Conservation (phyloP, 2,797 vertebrate species). For the Anolis apletophallus region DNA sequence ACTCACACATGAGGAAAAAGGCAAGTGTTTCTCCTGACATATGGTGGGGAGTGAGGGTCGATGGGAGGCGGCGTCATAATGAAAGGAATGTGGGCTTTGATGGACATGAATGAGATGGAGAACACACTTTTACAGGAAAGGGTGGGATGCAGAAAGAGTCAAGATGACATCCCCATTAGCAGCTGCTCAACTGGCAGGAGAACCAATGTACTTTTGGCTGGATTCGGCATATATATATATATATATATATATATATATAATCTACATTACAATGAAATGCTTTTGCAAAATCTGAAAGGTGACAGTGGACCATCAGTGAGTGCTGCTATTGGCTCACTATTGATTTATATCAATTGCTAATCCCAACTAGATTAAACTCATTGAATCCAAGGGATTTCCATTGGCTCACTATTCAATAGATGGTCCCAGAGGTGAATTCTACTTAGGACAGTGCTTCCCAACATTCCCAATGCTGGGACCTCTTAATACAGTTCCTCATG, state of each 20-base stretch:
- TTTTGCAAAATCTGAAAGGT: background rate
- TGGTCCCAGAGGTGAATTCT: too few relatives aligned
- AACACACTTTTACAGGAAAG: background rate
- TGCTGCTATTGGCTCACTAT: background rate
- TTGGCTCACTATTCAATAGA: too few relatives aligned
- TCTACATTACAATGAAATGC: background rate
- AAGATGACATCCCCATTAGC: too few relatives aligned
- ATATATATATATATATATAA: too few relatives aligned
- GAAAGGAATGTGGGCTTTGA: background rate
- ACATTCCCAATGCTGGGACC: too few relatives aligned
- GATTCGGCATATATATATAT: too few relatives aligned
- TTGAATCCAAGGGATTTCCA: too few relatives aligned
- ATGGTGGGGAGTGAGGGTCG: background rate
- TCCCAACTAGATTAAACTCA: too few relatives aligned
- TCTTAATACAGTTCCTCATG: too few relatives aligned
- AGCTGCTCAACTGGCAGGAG: background rate
- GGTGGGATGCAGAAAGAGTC: background rate
- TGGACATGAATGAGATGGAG: background rate
- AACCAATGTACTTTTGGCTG: too few relatives aligned
- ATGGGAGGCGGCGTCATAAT: background rate
- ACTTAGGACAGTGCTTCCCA: too few relatives aligned
- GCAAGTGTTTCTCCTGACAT: constrained; percentile 33
- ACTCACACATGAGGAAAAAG: constrained; percentile 58
- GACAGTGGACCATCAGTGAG: background rate
- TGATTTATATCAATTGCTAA: background rate